phyloP scores from a whole-genome alignment of 2,113 vertebrate species.

The Periophthalmus modestus region DNA sequence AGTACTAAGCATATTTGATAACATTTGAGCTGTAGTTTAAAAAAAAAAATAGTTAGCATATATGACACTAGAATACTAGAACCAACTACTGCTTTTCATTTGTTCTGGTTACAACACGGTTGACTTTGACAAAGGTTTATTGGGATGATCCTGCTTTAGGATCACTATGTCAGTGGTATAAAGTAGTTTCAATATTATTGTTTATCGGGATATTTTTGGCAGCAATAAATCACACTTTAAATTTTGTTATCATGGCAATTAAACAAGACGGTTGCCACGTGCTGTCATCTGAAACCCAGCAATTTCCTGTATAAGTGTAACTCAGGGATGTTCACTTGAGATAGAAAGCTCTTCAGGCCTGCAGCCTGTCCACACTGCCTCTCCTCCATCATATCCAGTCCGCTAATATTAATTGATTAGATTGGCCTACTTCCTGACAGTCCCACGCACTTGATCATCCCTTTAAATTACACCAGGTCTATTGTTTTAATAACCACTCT shows the following conservation, averaged over 20 bases:
- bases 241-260: background rate
- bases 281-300: background rate
- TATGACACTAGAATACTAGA: no score
- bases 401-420: constrained; percentile 27
- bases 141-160: no score
- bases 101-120: no score
- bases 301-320: constrained; percentile 5
- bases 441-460: constrained; percentile 9
- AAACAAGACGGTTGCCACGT: background rate
- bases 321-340: constrained; percentile 12
- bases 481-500: constrained; percentile 38
- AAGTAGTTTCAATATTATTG: no score
- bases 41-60: no score
- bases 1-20: no score
- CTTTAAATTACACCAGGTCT: constrained; percentile 34
- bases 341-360: background rate
- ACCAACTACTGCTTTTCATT: no score
- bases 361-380: background rate
- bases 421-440: constrained; percentile 24
- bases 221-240: no score
- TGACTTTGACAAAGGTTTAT: no score
- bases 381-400: constrained; percentile 1
- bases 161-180: no score
- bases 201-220: no score
- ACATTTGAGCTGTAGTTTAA: no score